Percentiles rank a stretch among this genome's conserved stretches.
Conservation (phyloP, 2,113 vertebrate genomes). For the Elanus axillaris region DNA sequence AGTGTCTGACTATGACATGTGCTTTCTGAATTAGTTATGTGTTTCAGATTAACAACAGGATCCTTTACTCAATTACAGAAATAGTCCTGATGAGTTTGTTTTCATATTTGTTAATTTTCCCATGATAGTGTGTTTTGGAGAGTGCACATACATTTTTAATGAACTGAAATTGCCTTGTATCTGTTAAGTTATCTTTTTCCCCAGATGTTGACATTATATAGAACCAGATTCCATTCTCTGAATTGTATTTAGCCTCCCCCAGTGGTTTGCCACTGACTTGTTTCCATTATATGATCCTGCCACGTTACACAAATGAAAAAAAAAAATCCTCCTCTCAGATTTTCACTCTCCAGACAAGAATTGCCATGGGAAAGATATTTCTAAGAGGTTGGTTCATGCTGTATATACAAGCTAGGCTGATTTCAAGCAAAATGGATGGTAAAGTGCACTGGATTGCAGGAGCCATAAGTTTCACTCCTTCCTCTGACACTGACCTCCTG, state of each 20-base stretch:
- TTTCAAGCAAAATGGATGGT: not conserved
- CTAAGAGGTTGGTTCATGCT: not conserved
- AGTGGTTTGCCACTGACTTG: not conserved
- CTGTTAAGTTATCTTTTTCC: not conserved
- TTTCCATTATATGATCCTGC: not conserved
- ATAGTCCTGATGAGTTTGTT: slow-evolving; percentile 8
- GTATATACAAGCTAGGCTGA: not conserved
- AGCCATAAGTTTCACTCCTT: not conserved
- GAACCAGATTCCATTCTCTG: not conserved
- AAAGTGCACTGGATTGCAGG: not conserved
- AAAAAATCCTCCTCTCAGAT: not conserved
- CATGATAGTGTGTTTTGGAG: not conserved
- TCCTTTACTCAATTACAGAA: slow-evolving; percentile 16
- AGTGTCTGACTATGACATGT: not conserved
- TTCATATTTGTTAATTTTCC: slow-evolving; percentile 14
- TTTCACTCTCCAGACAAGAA: not conserved
- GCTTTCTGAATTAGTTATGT: not conserved
- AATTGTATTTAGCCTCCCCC: not conserved
- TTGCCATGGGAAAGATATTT: not conserved
- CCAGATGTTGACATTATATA: not conserved
- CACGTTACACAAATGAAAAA: not conserved
- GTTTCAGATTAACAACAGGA: not conserved
- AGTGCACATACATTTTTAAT: slow-evolving; percentile 5
- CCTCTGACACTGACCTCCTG: not conserved
- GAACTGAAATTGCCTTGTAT: not conserved